Conservation (phyloP, 2,888 invertebrate genomes). For the Eristalinus aeneus region DNA sequence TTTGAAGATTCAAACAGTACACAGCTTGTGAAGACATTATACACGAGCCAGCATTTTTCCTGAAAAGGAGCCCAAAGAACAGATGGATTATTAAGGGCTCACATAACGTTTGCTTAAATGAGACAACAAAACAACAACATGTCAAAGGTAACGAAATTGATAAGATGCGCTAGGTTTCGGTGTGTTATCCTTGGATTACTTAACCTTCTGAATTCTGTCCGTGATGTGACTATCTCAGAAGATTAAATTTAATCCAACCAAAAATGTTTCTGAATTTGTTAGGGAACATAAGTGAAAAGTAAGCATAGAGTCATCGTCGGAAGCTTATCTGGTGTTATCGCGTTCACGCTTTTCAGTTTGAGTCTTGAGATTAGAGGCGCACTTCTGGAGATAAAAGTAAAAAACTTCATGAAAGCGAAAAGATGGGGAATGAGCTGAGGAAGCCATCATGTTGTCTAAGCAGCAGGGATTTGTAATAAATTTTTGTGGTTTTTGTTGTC, state of each 20-base stretch:
- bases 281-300: neutral
- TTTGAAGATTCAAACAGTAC: slow-evolving; percentile 77
- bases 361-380: neutral
- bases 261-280: neutral
- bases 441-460: no score
- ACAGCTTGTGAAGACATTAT: slow-evolving; percentile 75
- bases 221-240: neutral
- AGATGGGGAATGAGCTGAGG: neutral
- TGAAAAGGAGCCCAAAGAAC: slow-evolving; percentile 42
- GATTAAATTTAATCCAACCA: neutral
- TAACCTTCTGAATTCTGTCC: neutral
- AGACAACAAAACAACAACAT: neutral
- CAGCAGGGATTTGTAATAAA: no score
- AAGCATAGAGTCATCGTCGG: neutral
- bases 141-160: neutral
- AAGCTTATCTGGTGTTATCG: neutral
- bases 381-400: neutral
- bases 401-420: neutral
- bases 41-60: slow-evolving; percentile 71
- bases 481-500: no score
- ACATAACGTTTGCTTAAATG: neutral
- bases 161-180: neutral
- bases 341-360: neutral
- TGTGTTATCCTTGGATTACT: neutral
- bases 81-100: neutral